phyloP scores from a whole-genome alignment of 1,140 invertebrate species.

The Bombus picipes region DNA sequence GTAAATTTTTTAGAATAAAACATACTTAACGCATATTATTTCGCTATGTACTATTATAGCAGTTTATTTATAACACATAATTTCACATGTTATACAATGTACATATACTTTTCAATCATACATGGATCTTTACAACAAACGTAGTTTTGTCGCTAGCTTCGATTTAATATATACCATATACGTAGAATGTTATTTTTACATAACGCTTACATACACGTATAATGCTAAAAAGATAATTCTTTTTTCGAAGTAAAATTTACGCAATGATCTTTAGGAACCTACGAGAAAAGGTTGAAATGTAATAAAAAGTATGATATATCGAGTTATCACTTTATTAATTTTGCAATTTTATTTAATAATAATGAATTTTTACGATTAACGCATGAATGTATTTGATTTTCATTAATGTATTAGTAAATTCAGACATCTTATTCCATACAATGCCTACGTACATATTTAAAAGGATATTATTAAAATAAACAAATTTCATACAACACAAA shows the following conservation, averaged over 20 bases:
- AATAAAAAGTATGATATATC: conserved; percentile 27
- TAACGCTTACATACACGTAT: conserved; percentile 21
- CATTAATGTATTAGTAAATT: conserved; percentile 31
- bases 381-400: conserved; percentile 42
- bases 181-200: conserved; percentile 31
- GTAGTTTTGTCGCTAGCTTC: conserved; percentile 17
- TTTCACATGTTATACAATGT: conserved; percentile 68
- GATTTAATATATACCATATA: conserved; percentile 36
- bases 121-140: conserved; percentile 39
- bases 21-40: not conserved
- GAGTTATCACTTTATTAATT: conserved; percentile 18
- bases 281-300: conserved; percentile 10
- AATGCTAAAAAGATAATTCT: conserved; percentile 21
- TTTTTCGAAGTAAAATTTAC: conserved; percentile 1
- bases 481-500: not conserved
- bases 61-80: conserved; percentile 70
- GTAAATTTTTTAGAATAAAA: not conserved
- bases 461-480: conserved; percentile 1
- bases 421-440: not conserved
- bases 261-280: conserved; percentile 33
- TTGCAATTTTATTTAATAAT: conserved; percentile 10
- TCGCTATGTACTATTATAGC: conserved; percentile 50
- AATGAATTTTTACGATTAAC: conserved; percentile 26
- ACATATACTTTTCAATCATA: conserved; percentile 59
- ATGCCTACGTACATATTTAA: conserved; percentile 10